Percentiles rank a stretch among this genome's conserved stretches.
phyloP scores from a whole-genome alignment of 2,113 vertebrate species.

The Corynorhinus townsendii region DNA sequence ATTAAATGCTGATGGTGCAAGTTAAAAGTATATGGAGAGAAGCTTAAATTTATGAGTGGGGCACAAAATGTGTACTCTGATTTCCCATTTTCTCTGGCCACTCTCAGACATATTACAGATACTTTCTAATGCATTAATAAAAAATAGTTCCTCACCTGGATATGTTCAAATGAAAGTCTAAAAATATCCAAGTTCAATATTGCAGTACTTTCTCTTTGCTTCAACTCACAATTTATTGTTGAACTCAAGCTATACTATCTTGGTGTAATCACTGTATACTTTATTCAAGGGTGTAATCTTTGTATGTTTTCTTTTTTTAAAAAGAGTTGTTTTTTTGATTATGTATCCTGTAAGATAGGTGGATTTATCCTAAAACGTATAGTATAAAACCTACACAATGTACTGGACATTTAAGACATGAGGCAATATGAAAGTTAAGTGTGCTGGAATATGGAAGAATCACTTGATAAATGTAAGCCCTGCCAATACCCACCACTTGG shows the following conservation, averaged over 20 bases:
- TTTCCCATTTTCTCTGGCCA: constrained; percentile 35
- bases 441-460: neutral
- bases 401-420: neutral
- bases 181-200: constrained; percentile 40
- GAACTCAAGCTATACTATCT: neutral
- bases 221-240: constrained; percentile 39
- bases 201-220: constrained; percentile 23
- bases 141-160: constrained; percentile 39
- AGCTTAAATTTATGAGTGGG: constrained; percentile 3
- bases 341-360: neutral
- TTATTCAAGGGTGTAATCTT: constrained; percentile 28
- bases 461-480: neutral
- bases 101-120: neutral
- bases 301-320: neutral
- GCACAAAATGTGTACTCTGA: neutral
- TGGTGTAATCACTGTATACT: neutral
- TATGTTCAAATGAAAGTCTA: constrained; percentile 48
- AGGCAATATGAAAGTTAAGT: neutral
- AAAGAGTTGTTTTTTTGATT: neutral
- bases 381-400: neutral
- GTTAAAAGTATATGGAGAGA: constrained; percentile 18
- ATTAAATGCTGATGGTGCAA: constrained; percentile 43
- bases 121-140: constrained; percentile 55
- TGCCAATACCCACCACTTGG: accelerated
- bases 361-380: neutral